Evolutionary conservation across 2,888 invertebrate species (phyloP).

Genomic region (Notodromas monacha): DNA sequence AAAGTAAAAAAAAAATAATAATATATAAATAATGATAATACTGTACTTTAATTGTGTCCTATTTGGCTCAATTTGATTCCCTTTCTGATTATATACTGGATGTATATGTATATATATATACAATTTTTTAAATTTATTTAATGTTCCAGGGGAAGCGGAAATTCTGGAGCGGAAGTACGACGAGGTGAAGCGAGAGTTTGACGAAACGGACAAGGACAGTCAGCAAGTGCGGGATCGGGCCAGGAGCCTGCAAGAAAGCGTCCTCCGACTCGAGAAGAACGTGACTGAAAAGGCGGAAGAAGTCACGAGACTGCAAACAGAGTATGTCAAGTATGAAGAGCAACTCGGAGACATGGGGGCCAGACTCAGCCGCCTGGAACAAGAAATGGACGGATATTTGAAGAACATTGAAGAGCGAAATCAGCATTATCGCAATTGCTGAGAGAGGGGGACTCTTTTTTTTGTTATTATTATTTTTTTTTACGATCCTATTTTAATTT

Average conservation of each 20-base stretch:
- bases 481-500: no score
- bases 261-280: constrained; percentile 44
- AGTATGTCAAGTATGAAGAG: background rate
- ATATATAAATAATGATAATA: no score
- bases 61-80: no score
- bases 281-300: constrained; percentile 37
- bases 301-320: constrained; percentile 16
- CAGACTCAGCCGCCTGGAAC: constrained; percentile 25
- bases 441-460: no score
- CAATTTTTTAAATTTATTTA: no score
- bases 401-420: constrained; percentile 25
- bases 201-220: constrained; percentile 35
- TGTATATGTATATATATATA: no score
- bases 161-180: constrained; percentile 31
- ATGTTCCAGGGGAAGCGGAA: no score
- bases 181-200: constrained; percentile 32
- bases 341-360: background rate
- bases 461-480: no score
- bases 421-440: constrained; percentile 28
- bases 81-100: no score
- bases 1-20: no score
- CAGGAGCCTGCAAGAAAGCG: constrained; percentile 36
- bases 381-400: constrained; percentile 27
- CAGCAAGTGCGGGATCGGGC: constrained; percentile 43
- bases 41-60: no score